These are phyloP conservation scores for Xylota sylvarum DNA, from an alignment of 2,888 invertebrate genomes.

Conservation along the genomic window DNA sequence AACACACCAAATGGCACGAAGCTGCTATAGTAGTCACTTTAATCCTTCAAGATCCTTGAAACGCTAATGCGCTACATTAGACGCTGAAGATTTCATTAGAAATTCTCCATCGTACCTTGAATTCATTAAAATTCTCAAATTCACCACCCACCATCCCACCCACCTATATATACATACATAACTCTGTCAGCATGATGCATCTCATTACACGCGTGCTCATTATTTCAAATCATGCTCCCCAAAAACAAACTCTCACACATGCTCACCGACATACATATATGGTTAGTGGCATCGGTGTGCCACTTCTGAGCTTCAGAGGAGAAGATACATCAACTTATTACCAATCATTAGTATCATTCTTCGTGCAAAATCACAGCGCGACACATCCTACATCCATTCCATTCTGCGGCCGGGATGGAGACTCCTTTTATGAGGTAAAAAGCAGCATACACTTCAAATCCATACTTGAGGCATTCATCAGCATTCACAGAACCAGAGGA, in stretches of 20 bases:
- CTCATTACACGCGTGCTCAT: constrained; percentile 68
- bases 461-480: constrained; percentile 31
- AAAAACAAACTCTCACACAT: constrained; percentile 26
- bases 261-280: background rate
- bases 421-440: constrained; percentile 7
- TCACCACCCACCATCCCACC: background rate
- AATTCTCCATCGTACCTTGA: constrained; percentile 34
- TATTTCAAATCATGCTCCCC: constrained; percentile 64
- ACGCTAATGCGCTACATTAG: constrained; percentile 61
- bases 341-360: constrained; percentile 72
- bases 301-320: background rate
- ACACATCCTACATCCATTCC: constrained; percentile 34
- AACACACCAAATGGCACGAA: background rate
- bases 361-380: constrained; percentile 42
- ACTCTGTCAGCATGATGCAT: constrained; percentile 65
- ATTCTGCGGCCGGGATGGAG: background rate
- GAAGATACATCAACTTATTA: constrained; percentile 65
- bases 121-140: constrained; percentile 60
- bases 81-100: constrained; percentile 36
- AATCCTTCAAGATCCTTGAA: constrained; percentile 28
- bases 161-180: background rate
- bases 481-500: background rate
- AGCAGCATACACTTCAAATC: background rate
- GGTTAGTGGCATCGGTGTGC: background rate
- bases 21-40: background rate